Evolutionary conservation across 2,113 vertebrate genomes (phyloP).

Genomic region (Hyperoodon ampullatus): DNA sequence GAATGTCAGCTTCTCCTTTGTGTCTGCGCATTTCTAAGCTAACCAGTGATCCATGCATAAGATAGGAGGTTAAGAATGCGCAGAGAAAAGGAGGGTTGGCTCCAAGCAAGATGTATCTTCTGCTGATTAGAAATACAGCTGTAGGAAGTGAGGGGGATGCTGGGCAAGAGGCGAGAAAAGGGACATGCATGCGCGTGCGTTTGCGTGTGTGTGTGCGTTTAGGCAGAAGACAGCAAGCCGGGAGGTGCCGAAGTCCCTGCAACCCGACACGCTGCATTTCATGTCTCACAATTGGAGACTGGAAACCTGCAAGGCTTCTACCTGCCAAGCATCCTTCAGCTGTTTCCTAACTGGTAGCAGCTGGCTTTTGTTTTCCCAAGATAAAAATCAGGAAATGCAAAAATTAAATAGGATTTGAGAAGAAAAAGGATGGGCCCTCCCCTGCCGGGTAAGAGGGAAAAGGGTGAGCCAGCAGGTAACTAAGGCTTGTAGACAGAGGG

Average conservation of each 20-base stretch:
- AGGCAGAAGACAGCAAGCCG: background rate
- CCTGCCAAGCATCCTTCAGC: constrained; percentile 79
- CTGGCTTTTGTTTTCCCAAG: constrained; percentile 86
- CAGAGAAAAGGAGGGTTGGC: constrained; percentile 91
- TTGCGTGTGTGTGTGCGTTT: accelerated
- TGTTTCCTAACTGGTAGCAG: constrained; percentile 81
- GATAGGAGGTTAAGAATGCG: constrained; percentile 96
- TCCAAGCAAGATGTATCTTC: constrained; percentile 96
- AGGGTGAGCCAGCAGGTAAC: constrained; percentile 75
- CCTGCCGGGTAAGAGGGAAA: constrained; percentile 67
- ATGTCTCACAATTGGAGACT: constrained; percentile 78
- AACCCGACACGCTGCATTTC: constrained; percentile 70
- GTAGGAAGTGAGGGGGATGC: constrained; percentile 75
- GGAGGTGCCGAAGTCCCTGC: constrained; percentile 55
- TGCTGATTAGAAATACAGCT: constrained; percentile 97
- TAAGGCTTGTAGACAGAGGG: constrained; percentile 78
- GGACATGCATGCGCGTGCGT: background rate
- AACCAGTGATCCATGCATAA: constrained; percentile 99
- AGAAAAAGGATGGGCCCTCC: constrained; percentile 73
- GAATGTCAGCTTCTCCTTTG: constrained; percentile 97
- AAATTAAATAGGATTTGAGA: constrained; percentile 81
- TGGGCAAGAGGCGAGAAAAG: background rate
- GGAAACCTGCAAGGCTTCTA: constrained; percentile 78
- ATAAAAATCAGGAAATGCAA: constrained; percentile 88
- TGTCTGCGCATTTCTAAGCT: constrained; percentile 98